phyloP scores from a whole-genome alignment of 1,140 invertebrate species.

The Drosophila ercepeae region DNA sequence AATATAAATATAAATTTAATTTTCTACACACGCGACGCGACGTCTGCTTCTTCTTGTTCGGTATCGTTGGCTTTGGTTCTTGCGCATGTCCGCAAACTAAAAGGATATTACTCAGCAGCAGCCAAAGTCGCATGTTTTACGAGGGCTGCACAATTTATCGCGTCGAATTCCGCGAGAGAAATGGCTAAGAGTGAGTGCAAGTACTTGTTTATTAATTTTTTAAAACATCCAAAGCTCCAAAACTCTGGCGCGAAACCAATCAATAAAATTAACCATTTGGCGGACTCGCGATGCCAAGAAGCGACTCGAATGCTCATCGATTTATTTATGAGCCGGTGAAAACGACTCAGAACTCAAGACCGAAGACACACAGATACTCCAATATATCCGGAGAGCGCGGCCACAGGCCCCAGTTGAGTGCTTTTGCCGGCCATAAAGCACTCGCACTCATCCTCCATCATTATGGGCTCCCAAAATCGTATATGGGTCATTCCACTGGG shows the following conservation, averaged over 20 bases:
- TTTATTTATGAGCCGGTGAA: slow-evolving; percentile 72
- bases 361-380: slow-evolving; percentile 22
- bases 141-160: slow-evolving; percentile 74
- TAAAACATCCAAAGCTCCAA: neutral
- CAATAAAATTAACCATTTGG: slow-evolving; percentile 54
- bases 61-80: slow-evolving; percentile 38
- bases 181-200: slow-evolving; percentile 1
- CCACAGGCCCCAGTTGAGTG: slow-evolving; percentile 38
- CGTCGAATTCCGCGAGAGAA: slow-evolving; percentile 41
- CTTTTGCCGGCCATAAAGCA: slow-evolving; percentile 54
- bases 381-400: slow-evolving; percentile 29
- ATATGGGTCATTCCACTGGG: slow-evolving; percentile 83
- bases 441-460: slow-evolving; percentile 49
- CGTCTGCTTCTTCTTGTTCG: slow-evolving; percentile 25
- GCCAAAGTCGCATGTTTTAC: slow-evolving; percentile 64
- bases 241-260: slow-evolving; percentile 40
- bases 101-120: slow-evolving; percentile 68
- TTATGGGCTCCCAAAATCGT: slow-evolving; percentile 50
- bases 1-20: slow-evolving; percentile 42
- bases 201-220: slow-evolving; percentile 35
- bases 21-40: slow-evolving; percentile 69
- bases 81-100: slow-evolving; percentile 74
- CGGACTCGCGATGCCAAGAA: slow-evolving; percentile 34
- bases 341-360: slow-evolving; percentile 47
- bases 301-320: slow-evolving; percentile 67